Base-by-base conservation (phyloP, 2,888 invertebrate species). In the Troides aeacus region DNA sequence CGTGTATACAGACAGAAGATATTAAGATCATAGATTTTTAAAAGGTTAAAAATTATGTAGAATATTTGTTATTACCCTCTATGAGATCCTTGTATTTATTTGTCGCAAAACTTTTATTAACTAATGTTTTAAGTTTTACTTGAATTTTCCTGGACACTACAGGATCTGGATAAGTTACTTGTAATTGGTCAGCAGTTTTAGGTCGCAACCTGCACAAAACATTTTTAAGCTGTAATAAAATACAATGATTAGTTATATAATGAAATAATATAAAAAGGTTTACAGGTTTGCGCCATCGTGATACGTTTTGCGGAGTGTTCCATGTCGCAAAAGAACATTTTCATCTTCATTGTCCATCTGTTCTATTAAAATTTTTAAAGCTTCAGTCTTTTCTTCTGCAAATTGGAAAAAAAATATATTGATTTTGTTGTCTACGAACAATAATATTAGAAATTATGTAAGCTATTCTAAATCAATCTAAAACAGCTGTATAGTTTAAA, bases 131-230 rank as follows among this genome's bases (percentile, higher is more conserved):
- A 1, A 91, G 79, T 78, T 89, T 91, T 42, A 90, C 83, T 77
- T 90, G 86, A 74, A 92, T 83, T 74, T 92, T 92, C 57, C 90
- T 82, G 0, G 83, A 75, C 2, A 85, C 89, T 1, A 91, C 87
- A 0, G 90, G 89, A 67, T 92, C 90, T 0, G 82, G 83, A 24
- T 74, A 77, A 5, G 76, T 59, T 1, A 85, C 86, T 2, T 68
- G 53, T 2, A 91, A 76, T 72, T 90, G 83, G 71, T 86, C 89
- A 1, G 86, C 77, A 68, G 81, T 88, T 74, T 88, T 89, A 3
- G 83, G 82, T 1, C 78, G 78, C 71, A 92, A 78, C 68, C 91
- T 92, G 72, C 42, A 72, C 67, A 62, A 61, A 53, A 58, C 6
- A 17, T 8, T 2, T 42, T 62, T 10, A 57, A 23, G 42, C 1